Percentiles rank a stretch among this genome's conserved stretches.
phyloP scores from a whole-genome alignment of 1,140 invertebrate species.

The Mycetomoellerius zeteki region DNA sequence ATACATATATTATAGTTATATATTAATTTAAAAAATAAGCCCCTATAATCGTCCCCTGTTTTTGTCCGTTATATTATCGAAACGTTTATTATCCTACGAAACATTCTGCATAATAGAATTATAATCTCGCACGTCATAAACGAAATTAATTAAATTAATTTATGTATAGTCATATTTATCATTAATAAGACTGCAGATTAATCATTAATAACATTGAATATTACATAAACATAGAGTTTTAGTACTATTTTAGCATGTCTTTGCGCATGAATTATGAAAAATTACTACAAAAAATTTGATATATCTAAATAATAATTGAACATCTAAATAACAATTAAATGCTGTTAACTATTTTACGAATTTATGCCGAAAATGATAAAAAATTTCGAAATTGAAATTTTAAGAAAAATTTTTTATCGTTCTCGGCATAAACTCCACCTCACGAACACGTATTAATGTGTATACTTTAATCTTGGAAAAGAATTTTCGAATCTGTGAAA shows the following conservation, averaged over 20 bases:
- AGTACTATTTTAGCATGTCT: neutral
- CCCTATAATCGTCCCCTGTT: no score
- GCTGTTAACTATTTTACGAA: neutral
- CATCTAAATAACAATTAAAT: neutral
- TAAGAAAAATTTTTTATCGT: no score
- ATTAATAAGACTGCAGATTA: slow-evolving; percentile 18
- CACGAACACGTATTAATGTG: no score
- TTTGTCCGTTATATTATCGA: neutral
- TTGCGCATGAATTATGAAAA: neutral
- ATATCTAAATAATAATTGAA: neutral
- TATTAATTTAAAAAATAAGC: no score
- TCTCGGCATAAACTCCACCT: no score
- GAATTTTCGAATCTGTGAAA: no score
- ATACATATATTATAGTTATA: no score
- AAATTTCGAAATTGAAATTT: no score
- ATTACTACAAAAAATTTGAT: neutral
- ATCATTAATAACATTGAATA: neutral
- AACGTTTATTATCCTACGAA: neutral
- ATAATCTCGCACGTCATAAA: neutral
- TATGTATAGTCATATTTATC: neutral
- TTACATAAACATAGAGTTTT: neutral
- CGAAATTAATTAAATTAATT: slow-evolving; percentile 36
- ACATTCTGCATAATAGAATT: slow-evolving; percentile 19
- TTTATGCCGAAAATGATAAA: no score
- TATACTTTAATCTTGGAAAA: no score